Conservation (phyloP, 2,113 vertebrate genomes). For the Campylorhamphus procurvoides region DNA sequence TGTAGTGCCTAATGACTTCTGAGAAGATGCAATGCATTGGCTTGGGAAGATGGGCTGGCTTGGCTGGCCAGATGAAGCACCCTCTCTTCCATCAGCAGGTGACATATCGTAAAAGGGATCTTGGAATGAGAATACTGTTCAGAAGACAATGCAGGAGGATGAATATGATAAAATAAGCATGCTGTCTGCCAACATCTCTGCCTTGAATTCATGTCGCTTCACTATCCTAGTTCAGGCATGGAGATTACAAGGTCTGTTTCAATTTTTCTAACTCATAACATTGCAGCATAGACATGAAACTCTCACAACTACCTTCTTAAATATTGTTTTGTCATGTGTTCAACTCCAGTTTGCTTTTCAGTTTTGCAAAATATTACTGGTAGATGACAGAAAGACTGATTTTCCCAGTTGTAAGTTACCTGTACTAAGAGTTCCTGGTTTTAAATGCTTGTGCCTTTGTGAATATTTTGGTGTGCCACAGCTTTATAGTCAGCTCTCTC, state of each 20-base stretch:
- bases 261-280: background rate
- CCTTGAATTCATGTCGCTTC: background rate
- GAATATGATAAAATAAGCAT: background rate
- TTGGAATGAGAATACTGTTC: background rate
- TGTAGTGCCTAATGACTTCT: background rate
- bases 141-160: background rate
- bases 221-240: background rate
- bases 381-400: background rate
- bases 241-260: background rate
- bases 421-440: background rate
- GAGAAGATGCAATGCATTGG: background rate
- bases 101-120: background rate
- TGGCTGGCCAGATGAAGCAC: background rate
- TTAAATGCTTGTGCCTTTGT: background rate
- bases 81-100: background rate
- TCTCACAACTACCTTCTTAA: background rate
- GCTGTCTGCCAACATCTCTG: background rate
- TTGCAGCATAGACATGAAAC: background rate
- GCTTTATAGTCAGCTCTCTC: background rate
- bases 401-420: background rate
- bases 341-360: background rate
- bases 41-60: background rate
- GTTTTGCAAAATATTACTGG: background rate
- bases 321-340: background rate
- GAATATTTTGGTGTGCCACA: background rate